Evolutionary conservation across 2,113 vertebrate genomes (phyloP).

Genomic region (Ptychochromis oligacanthus): DNA sequence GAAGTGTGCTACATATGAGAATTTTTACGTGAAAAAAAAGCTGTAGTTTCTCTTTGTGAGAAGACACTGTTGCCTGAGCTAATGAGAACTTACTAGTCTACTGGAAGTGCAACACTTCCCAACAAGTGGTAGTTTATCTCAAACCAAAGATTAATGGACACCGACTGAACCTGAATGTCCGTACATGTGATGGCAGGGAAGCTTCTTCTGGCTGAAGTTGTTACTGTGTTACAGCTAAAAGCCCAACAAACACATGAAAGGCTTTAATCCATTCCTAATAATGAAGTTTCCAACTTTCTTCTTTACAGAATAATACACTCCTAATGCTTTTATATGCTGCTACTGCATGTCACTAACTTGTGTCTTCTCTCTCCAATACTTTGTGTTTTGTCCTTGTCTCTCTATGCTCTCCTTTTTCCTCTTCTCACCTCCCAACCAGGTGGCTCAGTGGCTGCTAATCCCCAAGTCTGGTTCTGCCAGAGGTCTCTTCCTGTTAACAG

Average conservation of each 20-base stretch:
- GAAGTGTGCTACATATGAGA: background rate
- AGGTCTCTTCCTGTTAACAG: no score
- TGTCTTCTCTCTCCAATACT: background rate
- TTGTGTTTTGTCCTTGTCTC: no score
- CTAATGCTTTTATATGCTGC: background rate
- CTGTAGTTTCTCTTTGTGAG: background rate
- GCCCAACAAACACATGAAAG: background rate
- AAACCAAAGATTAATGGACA: background rate
- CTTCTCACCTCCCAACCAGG: no score
- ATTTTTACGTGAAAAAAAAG: no score
- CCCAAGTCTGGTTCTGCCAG: no score
- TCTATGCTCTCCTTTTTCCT: no score
- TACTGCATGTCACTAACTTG: background rate
- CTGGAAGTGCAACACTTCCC: background rate
- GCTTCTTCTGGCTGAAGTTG: background rate
- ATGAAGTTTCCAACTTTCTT: no score
- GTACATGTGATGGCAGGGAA: background rate
- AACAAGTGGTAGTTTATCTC: background rate
- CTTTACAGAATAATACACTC: background rate
- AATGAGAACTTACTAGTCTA: background rate
- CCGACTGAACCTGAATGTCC: background rate
- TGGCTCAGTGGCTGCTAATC: no score
- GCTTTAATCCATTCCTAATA: no score
- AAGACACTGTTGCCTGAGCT: background rate
- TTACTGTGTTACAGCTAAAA: background rate